Percentiles rank a stretch among this genome's conserved stretches.
phyloP scores from a whole-genome alignment of 2,113 vertebrate species.

The Callipepla californica region DNA sequence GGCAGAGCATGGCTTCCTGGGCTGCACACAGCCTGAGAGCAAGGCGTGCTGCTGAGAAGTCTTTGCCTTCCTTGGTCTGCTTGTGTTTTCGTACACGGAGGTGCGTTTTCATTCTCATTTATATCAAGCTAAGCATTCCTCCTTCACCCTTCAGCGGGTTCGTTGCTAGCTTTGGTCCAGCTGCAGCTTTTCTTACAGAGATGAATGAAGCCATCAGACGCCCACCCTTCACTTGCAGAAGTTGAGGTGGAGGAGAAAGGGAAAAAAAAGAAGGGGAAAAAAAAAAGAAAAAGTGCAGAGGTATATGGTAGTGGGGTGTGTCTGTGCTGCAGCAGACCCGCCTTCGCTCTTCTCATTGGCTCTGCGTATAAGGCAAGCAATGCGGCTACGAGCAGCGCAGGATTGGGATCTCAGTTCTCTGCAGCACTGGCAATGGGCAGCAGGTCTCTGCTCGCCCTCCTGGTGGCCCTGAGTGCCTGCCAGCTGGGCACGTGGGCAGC shows the following conservation, averaged over 20 bases:
- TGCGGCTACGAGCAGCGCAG: neutral
- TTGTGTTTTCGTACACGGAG: accelerated
- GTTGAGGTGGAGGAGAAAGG: accelerated
- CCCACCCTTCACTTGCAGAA: neutral
- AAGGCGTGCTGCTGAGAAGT: neutral
- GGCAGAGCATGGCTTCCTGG: accelerated
- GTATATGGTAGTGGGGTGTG: no score
- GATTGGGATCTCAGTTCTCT: neutral
- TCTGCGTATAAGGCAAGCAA: neutral
- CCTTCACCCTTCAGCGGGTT: neutral
- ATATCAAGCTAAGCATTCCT: neutral
- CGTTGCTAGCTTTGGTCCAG: accelerated
- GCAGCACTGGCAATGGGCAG: neutral
- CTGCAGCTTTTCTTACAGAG: neutral
- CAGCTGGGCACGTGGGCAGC: neutral
- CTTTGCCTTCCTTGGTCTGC: neutral
- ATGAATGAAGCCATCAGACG: neutral
- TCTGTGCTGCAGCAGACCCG: neutral
- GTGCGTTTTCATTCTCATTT: neutral
- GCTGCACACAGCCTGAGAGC: accelerated
- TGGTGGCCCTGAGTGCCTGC: slow-evolving; percentile 12
- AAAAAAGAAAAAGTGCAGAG: no score
- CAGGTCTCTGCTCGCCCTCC: neutral
- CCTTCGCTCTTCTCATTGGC: slow-evolving; percentile 7
- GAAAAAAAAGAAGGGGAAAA: no score